Evolutionary conservation across 2,113 vertebrate genomes (phyloP).

Genomic region (Porphyrio hochstetteri): DNA sequence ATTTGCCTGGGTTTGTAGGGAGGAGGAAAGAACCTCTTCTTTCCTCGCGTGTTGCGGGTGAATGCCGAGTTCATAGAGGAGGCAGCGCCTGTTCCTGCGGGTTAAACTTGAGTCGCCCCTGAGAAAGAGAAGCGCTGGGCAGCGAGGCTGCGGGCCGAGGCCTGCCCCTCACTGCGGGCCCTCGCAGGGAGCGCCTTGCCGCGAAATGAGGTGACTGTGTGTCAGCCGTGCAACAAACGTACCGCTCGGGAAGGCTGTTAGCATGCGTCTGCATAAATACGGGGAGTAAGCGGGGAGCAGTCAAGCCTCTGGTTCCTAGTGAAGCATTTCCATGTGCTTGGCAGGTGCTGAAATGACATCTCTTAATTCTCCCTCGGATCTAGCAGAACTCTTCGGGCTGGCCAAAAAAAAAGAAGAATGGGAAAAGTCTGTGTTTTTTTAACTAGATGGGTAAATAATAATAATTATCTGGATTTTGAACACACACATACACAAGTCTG

Average conservation of each 20-base stretch:
- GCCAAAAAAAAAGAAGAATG: not conserved
- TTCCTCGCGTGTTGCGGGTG: not conserved
- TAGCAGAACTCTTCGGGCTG: not conserved
- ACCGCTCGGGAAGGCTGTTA: not conserved
- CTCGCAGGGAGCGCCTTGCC: fast-evolving
- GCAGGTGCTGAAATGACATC: not conserved
- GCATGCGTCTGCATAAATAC: not conserved
- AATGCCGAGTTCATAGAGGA: not conserved
- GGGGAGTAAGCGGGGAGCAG: not conserved
- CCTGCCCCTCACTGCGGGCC: not conserved
- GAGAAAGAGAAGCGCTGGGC: too few species aligned
- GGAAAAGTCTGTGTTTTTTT: not conserved
- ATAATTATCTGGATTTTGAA: not conserved
- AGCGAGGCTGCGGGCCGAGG: fast-evolving
- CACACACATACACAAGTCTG: not conserved
- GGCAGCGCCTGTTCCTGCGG: not conserved
- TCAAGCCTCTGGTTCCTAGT: not conserved
- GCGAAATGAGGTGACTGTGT: too few species aligned
- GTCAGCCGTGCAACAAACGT: not conserved
- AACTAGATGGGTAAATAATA: not conserved
- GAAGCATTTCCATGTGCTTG: not conserved
- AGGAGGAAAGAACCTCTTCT: too few species aligned
- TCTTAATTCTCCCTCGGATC: not conserved
- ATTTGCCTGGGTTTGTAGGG: not conserved
- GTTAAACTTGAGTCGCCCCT: too few species aligned